These are phyloP conservation scores for Portunus trituberculatus DNA, from an alignment of 1,140 invertebrate species.

Conservation along the genomic window DNA sequence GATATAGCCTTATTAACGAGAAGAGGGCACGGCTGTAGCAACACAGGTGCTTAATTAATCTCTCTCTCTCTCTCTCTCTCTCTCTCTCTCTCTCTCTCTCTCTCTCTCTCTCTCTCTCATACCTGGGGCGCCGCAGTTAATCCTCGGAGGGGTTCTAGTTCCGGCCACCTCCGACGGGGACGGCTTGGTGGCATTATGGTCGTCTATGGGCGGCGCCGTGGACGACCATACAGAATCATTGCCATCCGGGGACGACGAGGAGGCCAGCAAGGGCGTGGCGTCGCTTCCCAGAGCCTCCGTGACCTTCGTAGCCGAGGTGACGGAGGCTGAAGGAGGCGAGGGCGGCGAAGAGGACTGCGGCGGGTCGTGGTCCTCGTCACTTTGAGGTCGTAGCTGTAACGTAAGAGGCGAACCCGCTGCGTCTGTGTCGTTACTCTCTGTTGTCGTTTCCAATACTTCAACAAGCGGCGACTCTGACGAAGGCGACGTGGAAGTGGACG, in stretches of 20 bases:
- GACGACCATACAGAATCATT: slow-evolving; percentile 13
- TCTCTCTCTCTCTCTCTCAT: not conserved
- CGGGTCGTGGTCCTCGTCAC: not conserved
- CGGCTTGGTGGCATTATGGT: not conserved
- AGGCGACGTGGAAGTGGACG: not conserved
- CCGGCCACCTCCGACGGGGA: not conserved
- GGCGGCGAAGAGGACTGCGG: not conserved
- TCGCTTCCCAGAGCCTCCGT: not conserved
- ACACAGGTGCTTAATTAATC: slow-evolving; percentile 1
- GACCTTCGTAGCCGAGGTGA: not conserved
- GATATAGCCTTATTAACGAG: not conserved
- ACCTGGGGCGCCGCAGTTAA: slow-evolving; percentile 66
- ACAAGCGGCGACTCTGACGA: not conserved
- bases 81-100: not conserved
- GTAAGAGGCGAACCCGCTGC: slow-evolving; percentile 31
- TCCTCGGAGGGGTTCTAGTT: not conserved
- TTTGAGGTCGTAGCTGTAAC: not conserved
- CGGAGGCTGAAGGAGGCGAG: not conserved
- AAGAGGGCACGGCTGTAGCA: not conserved
- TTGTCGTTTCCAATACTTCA: not conserved
- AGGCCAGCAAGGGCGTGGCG: not conserved
- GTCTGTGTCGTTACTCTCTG: not conserved
- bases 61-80: no score
- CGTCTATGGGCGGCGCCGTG: not conserved
- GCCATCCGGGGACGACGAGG: not conserved